Evolutionary conservation across 2,797 vertebrate species (phyloP).

Genomic region (Squalus acanthias): DNA sequence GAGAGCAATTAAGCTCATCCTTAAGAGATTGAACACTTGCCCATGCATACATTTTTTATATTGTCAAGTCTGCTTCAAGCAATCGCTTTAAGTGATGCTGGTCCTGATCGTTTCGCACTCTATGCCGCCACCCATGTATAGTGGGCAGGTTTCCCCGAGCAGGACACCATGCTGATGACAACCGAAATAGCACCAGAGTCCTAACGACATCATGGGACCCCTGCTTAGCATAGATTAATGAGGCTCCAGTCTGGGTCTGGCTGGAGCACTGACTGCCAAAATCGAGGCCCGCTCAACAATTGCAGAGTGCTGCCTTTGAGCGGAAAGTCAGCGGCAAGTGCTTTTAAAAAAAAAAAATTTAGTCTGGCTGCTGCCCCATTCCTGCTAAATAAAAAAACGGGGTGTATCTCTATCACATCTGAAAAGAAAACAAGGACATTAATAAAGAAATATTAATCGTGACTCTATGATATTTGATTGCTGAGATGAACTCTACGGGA

Average conservation of each 20-base stretch:
- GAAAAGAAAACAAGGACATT: not conserved
- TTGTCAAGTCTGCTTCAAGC: not conserved
- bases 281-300: not conserved
- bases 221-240: not conserved
- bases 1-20: not conserved
- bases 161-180: not conserved
- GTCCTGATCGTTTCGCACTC: not conserved
- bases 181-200: not conserved
- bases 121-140: not conserved
- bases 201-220: not conserved
- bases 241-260: not conserved
- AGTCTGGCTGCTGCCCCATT: not conserved
- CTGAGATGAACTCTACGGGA: not conserved
- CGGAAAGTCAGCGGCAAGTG: not conserved
- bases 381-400: no score
- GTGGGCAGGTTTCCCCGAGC: not conserved
- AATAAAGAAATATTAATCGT: not conserved
- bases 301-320: not conserved
- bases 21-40: not conserved
- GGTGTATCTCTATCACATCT: not conserved
- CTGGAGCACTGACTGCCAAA: not conserved
- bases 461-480: not conserved
- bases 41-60: not conserved
- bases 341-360: not conserved
- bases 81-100: not conserved